Percentiles rank a stretch among this genome's conserved stretches.
Conservation (phyloP, 2,797 vertebrate species). For the Spinibarbus caldwelli region DNA sequence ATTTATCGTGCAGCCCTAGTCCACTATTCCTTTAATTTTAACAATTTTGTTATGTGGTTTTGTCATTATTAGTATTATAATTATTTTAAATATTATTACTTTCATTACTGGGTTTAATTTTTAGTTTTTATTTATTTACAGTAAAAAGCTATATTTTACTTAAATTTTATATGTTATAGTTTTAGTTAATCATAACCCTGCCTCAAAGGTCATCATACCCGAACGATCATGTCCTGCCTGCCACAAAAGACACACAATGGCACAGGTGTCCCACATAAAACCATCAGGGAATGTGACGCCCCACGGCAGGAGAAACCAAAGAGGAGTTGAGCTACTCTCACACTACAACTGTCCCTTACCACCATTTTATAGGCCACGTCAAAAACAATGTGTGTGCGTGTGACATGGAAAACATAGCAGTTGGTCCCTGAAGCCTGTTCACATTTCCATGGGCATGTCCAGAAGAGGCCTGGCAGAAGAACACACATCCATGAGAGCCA, state of each 20-base stretch:
- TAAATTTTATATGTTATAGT: background rate
- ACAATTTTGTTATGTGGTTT: background rate
- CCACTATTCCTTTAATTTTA: background rate
- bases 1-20: no score
- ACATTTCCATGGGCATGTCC: conserved; percentile 39
- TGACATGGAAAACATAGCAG: conserved; percentile 21
- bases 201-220: background rate
- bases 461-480: conserved; percentile 46
- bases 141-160: background rate
- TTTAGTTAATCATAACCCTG: background rate
- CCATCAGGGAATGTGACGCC: background rate
- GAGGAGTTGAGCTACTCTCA: background rate
- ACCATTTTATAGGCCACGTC: conserved; percentile 1
- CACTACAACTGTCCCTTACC: conserved; percentile 1
- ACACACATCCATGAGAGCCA: conserved; percentile 42
- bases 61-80: background rate
- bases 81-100: background rate
- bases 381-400: background rate
- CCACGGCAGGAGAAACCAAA: background rate
- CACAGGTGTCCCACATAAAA: conserved; percentile 25
- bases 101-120: background rate
- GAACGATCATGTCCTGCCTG: background rate
- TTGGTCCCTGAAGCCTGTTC: conserved; percentile 13
- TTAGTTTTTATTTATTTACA: background rate
- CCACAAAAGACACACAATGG: background rate